phyloP scores from a whole-genome alignment of 2,113 vertebrate genomes.

The Pitta sordida region DNA sequence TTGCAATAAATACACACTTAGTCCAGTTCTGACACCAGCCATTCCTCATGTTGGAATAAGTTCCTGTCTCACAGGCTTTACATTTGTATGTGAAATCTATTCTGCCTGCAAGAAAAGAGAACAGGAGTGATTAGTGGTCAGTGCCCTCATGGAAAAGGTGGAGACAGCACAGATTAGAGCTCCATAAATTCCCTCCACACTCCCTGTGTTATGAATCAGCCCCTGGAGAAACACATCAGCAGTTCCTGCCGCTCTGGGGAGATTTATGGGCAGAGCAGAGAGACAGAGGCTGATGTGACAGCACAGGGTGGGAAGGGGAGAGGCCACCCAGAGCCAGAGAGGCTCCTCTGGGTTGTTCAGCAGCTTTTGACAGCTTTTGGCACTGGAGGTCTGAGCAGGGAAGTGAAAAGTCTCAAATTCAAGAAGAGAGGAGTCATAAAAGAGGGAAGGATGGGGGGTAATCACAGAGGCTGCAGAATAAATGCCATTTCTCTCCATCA shows the following conservation, averaged over 20 bases:
- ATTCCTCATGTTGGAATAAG: slow-evolving; percentile 27
- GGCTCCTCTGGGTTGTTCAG: neutral
- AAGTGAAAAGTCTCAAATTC: neutral
- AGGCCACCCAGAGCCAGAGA: neutral
- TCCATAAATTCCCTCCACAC: neutral
- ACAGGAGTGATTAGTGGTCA: neutral
- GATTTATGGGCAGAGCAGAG: too few species aligned
- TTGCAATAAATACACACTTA: slow-evolving; percentile 20
- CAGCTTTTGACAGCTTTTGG: neutral
- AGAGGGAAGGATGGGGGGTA: neutral
- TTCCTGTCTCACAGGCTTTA: slow-evolving; percentile 40
- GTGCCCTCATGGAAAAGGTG: neutral
- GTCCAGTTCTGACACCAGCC: slow-evolving; percentile 63
- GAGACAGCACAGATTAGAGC: neutral
- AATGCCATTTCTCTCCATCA: neutral
- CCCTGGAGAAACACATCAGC: neutral
- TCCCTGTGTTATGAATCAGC: neutral
- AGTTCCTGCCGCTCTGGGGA: neutral
- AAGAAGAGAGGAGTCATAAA: neutral
- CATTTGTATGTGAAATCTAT: slow-evolving; percentile 42
- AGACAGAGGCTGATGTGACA: neutral
- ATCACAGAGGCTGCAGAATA: neutral
- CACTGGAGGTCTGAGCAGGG: neutral
- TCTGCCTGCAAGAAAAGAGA: neutral
- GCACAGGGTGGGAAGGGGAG: neutral